These are phyloP conservation scores for Andricus grossulariae DNA, from an alignment of 1,140 invertebrate genomes.

Conservation along the genomic window DNA sequence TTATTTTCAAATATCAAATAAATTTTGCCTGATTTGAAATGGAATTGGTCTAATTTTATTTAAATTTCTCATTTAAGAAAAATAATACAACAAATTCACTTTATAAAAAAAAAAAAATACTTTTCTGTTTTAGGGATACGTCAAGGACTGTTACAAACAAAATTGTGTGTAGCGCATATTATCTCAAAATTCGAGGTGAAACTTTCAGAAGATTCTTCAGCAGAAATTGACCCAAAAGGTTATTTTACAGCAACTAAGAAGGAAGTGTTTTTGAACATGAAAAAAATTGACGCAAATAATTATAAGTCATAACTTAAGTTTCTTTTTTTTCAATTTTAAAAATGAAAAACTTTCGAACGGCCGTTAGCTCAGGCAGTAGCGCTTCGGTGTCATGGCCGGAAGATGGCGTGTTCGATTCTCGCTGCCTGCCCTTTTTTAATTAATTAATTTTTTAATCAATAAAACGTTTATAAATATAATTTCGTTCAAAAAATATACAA, in stretches of 20 bases:
- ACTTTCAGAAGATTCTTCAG: conserved; percentile 62
- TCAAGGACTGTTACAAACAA: conserved; percentile 80
- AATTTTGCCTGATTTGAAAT: too few relatives aligned
- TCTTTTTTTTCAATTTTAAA: too few relatives aligned
- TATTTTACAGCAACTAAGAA: background rate
- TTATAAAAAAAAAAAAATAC: background rate
- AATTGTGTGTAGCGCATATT: conserved; percentile 75
- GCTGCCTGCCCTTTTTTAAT: too few relatives aligned
- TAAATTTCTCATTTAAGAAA: conserved; percentile 7
- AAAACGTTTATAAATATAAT: too few relatives aligned
- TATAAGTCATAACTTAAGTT: background rate
- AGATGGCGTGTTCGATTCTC: too few relatives aligned
- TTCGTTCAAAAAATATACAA: too few relatives aligned
- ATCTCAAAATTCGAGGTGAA: conserved; percentile 68
- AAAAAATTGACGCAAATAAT: background rate
- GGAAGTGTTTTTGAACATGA: background rate
- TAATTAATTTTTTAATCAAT: too few relatives aligned
- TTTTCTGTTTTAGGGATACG: conserved; percentile 72
- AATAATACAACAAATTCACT: background rate
- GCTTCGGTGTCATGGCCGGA: too few relatives aligned
- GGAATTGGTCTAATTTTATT: background rate
- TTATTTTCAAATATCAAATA: too few relatives aligned
- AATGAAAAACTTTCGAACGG: too few relatives aligned
- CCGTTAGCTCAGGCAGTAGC: too few relatives aligned
- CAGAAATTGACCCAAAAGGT: conserved; percentile 9